phyloP scores from a whole-genome alignment of 2,113 vertebrate genomes.

The Empidonax traillii region DNA sequence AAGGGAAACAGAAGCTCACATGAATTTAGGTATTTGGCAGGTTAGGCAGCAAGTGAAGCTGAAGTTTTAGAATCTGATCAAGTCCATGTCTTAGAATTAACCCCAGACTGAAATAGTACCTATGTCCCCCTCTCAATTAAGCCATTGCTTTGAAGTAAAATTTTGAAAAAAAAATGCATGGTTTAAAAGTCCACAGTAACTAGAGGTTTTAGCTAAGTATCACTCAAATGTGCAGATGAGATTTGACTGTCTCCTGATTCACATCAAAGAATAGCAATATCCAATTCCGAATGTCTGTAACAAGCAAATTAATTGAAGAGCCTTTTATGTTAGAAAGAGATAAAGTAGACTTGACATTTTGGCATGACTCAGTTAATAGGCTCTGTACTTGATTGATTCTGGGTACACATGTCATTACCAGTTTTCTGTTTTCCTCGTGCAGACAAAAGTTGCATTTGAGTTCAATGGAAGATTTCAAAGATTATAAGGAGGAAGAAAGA shows the following conservation, averaged over 20 bases:
- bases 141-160: background rate
- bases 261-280: background rate
- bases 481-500: background rate
- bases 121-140: background rate
- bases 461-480: background rate
- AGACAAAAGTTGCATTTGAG: background rate
- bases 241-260: constrained; percentile 8
- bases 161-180: background rate
- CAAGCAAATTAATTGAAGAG: constrained; percentile 11
- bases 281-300: background rate
- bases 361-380: constrained; percentile 22
- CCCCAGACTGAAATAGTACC: background rate
- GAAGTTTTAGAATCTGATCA: background rate
- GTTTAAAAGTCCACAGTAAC: background rate
- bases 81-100: background rate
- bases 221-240: background rate
- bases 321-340: background rate
- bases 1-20: background rate
- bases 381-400: constrained; percentile 43
- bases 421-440: background rate
- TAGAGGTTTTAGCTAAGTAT: background rate
- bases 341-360: constrained; percentile 8
- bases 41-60: background rate
- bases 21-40: background rate
- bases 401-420: background rate